Evolutionary conservation across 2,797 vertebrate species (phyloP).

Genomic region (Neomorphus geoffroyi): DNA sequence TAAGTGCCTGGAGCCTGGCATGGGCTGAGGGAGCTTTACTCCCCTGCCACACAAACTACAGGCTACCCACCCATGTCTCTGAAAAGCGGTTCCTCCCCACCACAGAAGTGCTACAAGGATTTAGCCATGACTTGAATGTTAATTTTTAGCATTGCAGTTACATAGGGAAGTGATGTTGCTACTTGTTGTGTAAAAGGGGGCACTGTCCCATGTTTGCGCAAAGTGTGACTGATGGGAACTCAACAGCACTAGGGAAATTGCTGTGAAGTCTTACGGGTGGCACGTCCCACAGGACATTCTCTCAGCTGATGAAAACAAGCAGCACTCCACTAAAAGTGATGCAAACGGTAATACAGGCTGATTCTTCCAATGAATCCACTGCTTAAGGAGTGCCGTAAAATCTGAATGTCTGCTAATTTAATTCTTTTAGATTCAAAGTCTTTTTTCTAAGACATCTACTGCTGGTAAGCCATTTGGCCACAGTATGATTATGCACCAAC

Average conservation of each 20-base stretch:
- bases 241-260: not conserved
- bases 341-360: not conserved
- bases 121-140: not conserved
- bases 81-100: not conserved
- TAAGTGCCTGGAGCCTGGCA: accelerated
- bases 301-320: not conserved
- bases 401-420: not conserved
- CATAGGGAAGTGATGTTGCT: not conserved
- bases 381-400: not conserved
- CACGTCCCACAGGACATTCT: not conserved
- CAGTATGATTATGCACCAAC: not conserved
- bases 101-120: not conserved
- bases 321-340: not conserved
- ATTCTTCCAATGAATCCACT: not conserved
- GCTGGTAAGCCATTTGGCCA: accelerated
- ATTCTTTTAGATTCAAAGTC: not conserved
- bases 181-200: not conserved
- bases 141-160: not conserved
- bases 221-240: not conserved
- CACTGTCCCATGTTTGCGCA: not conserved
- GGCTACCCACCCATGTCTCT: accelerated
- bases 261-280: not conserved
- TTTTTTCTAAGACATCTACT: not conserved
- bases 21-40: not conserved
- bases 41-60: not conserved